Percentiles rank a stretch among this genome's conserved stretches.
These are phyloP conservation scores for Charaxes varanes DNA, from an alignment of 1,140 invertebrate species.

Conservation along the genomic window DNA sequence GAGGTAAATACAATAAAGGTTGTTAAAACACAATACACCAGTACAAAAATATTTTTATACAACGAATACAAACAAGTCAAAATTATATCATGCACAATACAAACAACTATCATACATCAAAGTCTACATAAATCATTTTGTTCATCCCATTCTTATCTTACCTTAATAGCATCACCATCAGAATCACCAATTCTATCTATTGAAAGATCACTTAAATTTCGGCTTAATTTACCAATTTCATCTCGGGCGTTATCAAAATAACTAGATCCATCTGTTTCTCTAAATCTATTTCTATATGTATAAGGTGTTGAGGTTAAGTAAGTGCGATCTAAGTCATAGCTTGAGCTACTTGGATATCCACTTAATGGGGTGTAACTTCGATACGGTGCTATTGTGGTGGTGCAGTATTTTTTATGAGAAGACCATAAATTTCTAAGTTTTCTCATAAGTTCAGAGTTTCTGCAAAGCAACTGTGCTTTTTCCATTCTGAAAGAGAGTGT, in stretches of 20 bases:
- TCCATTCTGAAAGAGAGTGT: constrained; percentile 70
- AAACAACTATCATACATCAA: neutral
- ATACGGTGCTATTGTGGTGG: constrained; percentile 51
- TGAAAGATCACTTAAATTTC: constrained; percentile 51
- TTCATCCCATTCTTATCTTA: constrained; percentile 38
- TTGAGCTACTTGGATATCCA: constrained; percentile 60
- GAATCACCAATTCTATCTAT: constrained; percentile 56
- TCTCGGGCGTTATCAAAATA: constrained; percentile 28
- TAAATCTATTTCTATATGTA: constrained; percentile 50
- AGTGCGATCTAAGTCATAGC: constrained; percentile 58
- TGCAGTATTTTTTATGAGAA: constrained; percentile 75
- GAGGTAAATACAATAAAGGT: no score
- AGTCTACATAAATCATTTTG: neutral
- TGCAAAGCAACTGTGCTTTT: constrained; percentile 73
- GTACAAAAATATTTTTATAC: no score
- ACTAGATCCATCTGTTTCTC: constrained; percentile 30
- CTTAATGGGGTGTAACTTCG: constrained; percentile 56
- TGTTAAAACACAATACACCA: no score
- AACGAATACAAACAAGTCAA: no score
- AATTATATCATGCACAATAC: neutral
- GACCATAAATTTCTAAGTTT: constrained; percentile 75
- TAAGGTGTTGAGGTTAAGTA: constrained; percentile 53
- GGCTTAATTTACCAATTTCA: constrained; percentile 38
- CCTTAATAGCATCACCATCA: constrained; percentile 57
- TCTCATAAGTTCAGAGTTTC: constrained; percentile 76